A percentile compares a stretch with the other conserved stretches of the same genome.
Evolutionary conservation across 2,113 vertebrate genomes (phyloP).

Genomic region (Asarcornis scutulata): DNA sequence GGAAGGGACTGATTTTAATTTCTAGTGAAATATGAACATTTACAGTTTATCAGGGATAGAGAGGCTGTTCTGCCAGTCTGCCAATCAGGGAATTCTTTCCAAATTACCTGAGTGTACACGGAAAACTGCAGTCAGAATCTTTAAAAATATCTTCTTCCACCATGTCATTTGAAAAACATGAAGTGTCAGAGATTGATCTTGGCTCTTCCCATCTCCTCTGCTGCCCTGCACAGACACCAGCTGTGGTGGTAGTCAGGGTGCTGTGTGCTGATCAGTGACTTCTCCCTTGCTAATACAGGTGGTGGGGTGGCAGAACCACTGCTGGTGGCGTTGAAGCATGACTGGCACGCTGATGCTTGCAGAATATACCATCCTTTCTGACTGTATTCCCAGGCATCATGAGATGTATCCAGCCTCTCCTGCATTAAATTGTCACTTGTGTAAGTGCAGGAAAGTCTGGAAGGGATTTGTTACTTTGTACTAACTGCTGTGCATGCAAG

Average conservation of each 20-base stretch:
- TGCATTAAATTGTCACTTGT: fast-evolving
- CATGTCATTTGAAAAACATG: background rate
- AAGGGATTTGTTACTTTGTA: background rate
- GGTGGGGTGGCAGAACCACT: fast-evolving
- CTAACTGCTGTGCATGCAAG: background rate
- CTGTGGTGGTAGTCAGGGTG: fast-evolving
- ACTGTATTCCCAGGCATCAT: fast-evolving
- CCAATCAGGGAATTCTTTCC: background rate
- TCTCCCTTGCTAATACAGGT: fast-evolving
- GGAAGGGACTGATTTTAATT: background rate
- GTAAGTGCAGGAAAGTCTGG: background rate
- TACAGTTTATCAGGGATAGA: background rate
- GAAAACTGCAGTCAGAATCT: background rate
- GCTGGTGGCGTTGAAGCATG: background rate
- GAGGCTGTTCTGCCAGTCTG: background rate
- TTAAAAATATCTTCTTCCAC: background rate
- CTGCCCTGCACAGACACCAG: background rate
- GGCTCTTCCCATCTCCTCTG: background rate
- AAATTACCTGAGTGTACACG: background rate
- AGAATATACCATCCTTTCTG: background rate
- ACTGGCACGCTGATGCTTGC: background rate
- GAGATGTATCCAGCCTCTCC: background rate
- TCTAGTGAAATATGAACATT: background rate
- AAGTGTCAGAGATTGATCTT: background rate
- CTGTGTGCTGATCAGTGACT: background rate